Conservation (phyloP, 2,113 vertebrate genomes). For the Saguinus midas region DNA sequence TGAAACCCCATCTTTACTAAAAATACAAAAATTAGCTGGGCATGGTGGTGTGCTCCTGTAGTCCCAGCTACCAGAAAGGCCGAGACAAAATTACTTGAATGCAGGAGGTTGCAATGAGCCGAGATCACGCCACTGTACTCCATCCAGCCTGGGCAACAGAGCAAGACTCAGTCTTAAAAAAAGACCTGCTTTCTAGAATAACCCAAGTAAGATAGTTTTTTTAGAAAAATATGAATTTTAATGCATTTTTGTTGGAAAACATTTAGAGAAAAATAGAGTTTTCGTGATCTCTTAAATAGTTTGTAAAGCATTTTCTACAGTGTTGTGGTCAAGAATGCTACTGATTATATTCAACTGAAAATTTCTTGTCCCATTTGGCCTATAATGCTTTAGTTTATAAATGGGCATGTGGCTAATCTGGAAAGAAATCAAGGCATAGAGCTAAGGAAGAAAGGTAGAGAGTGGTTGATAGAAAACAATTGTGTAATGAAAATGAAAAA, state of each 20-base stretch:
- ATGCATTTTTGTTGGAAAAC: slow-evolving; percentile 15
- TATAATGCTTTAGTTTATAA: background rate
- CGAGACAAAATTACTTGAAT: too few species aligned
- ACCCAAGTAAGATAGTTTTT: background rate
- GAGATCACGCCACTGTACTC: too few species aligned
- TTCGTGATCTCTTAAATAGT: background rate
- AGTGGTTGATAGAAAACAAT: background rate
- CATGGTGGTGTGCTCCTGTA: too few species aligned
- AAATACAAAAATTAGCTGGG: too few species aligned
- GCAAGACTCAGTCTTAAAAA: background rate
- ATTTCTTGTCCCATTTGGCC: background rate
- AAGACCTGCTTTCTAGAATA: background rate
- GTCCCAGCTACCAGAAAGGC: too few species aligned
- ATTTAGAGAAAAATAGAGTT: background rate
- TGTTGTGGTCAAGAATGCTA: background rate
- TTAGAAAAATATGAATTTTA: background rate
- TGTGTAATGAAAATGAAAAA: background rate
- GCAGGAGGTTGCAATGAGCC: too few species aligned
- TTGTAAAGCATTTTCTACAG: slow-evolving; percentile 26
- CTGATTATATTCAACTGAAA: background rate
- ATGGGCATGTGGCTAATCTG: background rate
- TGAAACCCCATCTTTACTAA: too few species aligned
- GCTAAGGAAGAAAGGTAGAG: background rate
- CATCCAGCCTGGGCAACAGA: too few species aligned
- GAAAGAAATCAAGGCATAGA: background rate